These are phyloP conservation scores for Micropoecilia bifurca DNA, from an alignment of 2,797 vertebrate species.

Conservation along the genomic window DNA sequence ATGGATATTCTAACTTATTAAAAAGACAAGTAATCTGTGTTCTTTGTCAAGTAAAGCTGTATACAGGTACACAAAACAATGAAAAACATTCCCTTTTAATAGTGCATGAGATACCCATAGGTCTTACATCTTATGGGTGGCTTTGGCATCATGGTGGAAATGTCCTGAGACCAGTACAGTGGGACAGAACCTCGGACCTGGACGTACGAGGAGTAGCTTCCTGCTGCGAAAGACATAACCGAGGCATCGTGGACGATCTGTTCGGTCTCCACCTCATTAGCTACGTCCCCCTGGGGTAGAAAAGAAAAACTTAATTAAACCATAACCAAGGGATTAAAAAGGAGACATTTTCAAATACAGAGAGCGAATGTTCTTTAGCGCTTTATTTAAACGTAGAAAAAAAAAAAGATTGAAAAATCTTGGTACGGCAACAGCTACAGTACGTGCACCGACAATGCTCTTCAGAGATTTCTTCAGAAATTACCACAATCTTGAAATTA, in stretches of 20 bases:
- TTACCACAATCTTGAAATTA: background rate
- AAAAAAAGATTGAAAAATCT: background rate
- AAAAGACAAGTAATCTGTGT: background rate
- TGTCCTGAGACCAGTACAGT: slow-evolving; percentile 98
- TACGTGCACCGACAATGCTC: background rate
- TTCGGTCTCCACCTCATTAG: slow-evolving; percentile 98
- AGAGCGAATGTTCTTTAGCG: background rate
- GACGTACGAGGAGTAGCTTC: slow-evolving; percentile 96
- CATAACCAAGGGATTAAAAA: background rate
- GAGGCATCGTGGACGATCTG: slow-evolving; percentile 96
- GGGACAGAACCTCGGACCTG: slow-evolving; percentile 98
- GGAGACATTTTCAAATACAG: background rate
- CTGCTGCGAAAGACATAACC: slow-evolving; percentile 92
- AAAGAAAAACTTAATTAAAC: background rate
- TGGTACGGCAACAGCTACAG: background rate
- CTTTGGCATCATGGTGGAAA: slow-evolving; percentile 99
- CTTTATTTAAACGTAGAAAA: background rate
- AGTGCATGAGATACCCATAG: background rate
- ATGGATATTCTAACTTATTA: background rate
- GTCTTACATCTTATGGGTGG: slow-evolving; percentile 93
- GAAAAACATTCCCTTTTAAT: background rate
- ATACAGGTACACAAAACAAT: background rate
- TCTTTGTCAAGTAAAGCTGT: background rate
- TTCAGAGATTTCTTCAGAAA: background rate
- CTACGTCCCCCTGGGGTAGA: slow-evolving; percentile 90